phyloP scores from a whole-genome alignment of 2,888 invertebrate genomes.

The Alloscopus bannaensis region DNA sequence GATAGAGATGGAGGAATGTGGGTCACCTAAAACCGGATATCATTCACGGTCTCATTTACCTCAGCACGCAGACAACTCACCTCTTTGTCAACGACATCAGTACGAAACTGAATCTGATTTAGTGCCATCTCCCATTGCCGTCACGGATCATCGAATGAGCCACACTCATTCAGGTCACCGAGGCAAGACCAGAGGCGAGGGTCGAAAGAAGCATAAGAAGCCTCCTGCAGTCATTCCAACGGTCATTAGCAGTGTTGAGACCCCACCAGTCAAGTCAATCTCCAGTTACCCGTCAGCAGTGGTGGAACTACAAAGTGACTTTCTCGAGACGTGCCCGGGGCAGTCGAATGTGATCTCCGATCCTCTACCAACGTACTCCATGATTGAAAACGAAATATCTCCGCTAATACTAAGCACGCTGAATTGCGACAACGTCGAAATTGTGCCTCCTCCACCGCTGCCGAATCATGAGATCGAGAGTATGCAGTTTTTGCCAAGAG shows the following conservation, averaged over 20 bases:
- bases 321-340: constrained; percentile 24
- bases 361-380: constrained; percentile 42
- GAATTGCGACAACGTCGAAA: constrained; percentile 48
- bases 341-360: constrained; percentile 30
- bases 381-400: constrained; percentile 25
- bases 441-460: constrained; percentile 51
- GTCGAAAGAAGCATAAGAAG: constrained; percentile 55
- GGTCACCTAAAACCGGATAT: constrained; percentile 58
- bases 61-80: constrained; percentile 48
- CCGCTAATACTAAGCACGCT: constrained; percentile 43
- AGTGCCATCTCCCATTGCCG: constrained; percentile 36
- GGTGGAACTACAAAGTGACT: constrained; percentile 26
- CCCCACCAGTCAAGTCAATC: constrained; percentile 9
- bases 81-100: constrained; percentile 52
- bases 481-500: constrained; percentile 46
- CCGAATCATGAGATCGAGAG: constrained; percentile 35
- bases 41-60: constrained; percentile 47
- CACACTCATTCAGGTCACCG: constrained; percentile 45
- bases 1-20: constrained; percentile 53
- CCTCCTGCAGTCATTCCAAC: constrained; percentile 40
- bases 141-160: constrained; percentile 30
- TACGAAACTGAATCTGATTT: constrained; percentile 53
- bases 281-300: constrained; percentile 8
- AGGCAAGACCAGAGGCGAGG: constrained; percentile 47
- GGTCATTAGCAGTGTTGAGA: constrained; percentile 45